phyloP scores from a whole-genome alignment of 2,888 invertebrate genomes.

The Campaea margaritaria region DNA sequence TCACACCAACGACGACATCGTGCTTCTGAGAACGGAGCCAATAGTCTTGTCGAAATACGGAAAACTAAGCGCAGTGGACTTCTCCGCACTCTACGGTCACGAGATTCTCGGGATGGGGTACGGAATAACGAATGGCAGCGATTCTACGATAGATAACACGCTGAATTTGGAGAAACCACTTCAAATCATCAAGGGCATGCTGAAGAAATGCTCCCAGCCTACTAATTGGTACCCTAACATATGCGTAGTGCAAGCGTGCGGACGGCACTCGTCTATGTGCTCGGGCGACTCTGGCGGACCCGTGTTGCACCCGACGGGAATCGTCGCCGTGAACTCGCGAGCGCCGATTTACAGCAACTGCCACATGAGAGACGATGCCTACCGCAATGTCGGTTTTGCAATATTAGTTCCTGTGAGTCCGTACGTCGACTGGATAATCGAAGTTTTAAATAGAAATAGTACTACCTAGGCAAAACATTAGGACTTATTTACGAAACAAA shows the following conservation, averaged over 20 bases:
- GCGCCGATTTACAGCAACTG: not conserved
- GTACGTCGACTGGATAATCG: no score
- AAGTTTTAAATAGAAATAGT: no score
- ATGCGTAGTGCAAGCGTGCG: not conserved
- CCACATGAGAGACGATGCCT: not conserved
- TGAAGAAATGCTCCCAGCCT: not conserved
- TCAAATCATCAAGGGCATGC: not conserved
- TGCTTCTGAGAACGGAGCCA: constrained; percentile 2
- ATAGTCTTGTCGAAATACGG: not conserved
- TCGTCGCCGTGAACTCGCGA: not conserved
- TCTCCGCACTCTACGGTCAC: not conserved
- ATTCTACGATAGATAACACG: not conserved
- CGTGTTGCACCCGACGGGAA: not conserved
- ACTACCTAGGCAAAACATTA: no score
- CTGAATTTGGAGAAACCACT: not conserved
- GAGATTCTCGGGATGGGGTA: not conserved
- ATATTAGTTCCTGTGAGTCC: not conserved
- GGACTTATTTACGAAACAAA: no score
- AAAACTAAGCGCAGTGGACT: not conserved
- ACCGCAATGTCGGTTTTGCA: not conserved
- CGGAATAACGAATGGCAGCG: not conserved
- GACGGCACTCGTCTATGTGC: not conserved
- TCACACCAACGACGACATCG: not conserved
- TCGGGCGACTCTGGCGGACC: not conserved
- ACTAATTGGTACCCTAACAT: not conserved